Conservation (phyloP, 2,888 invertebrate species). For the Sipha maydis region DNA sequence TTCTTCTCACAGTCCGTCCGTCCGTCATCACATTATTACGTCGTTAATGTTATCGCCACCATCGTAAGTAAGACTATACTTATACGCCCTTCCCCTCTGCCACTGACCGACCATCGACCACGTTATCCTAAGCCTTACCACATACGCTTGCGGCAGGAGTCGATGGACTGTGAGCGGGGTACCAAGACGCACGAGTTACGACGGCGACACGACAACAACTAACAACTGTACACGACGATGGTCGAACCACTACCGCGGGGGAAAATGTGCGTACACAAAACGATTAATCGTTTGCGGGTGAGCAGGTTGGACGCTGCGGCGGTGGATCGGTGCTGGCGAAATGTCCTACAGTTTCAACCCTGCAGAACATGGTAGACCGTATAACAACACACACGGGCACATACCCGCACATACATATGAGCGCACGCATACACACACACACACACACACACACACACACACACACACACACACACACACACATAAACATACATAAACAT, state of each 20-base stretch:
- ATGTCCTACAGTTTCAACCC: neutral
- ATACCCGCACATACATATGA: too few relatives aligned
- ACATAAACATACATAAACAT: neutral
- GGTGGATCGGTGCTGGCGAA: neutral
- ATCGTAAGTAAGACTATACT: neutral
- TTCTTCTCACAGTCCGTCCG: neutral
- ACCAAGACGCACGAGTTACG: too few relatives aligned
- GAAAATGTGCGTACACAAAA: neutral
- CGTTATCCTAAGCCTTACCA: neutral
- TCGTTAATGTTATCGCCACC: neutral
- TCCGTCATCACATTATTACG: conserved; percentile 18
- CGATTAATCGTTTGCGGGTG: conserved; percentile 36
- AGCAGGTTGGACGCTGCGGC: conserved; percentile 4
- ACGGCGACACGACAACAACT: neutral
- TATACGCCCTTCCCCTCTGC: neutral
- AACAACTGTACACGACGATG: neutral
- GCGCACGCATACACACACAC: neutral
- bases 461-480: neutral
- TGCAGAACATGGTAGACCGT: too few relatives aligned
- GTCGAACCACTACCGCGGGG: neutral
- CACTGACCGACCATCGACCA: neutral
- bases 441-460: too few relatives aligned
- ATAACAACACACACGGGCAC: neutral
- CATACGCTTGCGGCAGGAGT: neutral
- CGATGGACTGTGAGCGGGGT: neutral